Percentiles rank a stretch among this genome's conserved stretches.
Conservation (phyloP, 2,888 invertebrate species). For the Nymphalis urticae region DNA sequence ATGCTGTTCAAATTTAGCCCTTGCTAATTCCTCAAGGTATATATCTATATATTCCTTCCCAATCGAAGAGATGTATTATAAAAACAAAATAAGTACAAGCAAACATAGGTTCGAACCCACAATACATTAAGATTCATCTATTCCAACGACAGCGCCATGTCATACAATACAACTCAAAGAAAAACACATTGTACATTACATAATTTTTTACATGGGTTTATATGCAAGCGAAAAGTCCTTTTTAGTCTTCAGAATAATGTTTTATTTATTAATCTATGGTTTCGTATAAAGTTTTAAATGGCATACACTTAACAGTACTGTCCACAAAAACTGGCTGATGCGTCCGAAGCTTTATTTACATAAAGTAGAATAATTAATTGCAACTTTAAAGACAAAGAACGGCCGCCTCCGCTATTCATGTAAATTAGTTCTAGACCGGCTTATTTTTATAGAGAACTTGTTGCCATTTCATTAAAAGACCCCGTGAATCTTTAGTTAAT, state of each 20-base stretch:
- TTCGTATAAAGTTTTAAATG: slow-evolving; percentile 19
- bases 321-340: slow-evolving; percentile 46
- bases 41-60: too few species aligned
- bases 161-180: background rate
- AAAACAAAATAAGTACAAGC: too few species aligned
- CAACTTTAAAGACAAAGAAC: slow-evolving; percentile 75
- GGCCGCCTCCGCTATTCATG: slow-evolving; percentile 68
- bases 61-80: too few species aligned
- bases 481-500: slow-evolving; percentile 26
- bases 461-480: slow-evolving; percentile 28
- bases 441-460: slow-evolving; percentile 40
- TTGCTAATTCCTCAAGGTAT: too few species aligned
- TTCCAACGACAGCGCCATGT: too few species aligned
- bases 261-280: slow-evolving; percentile 23
- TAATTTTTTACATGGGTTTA: background rate
- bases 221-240: slow-evolving; percentile 2
- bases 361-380: slow-evolving; percentile 79
- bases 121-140: too few species aligned
- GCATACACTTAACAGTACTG: slow-evolving; percentile 24
- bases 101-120: too few species aligned
- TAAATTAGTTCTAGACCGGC: slow-evolving; percentile 68
- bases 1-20: too few species aligned
- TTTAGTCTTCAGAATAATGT: slow-evolving; percentile 17
- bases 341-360: slow-evolving; percentile 66
- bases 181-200: background rate